Percentiles rank a stretch among this genome's conserved stretches.
Evolutionary conservation across 2,888 invertebrate species (phyloP).

Genomic region (Steromphala cineraria): DNA sequence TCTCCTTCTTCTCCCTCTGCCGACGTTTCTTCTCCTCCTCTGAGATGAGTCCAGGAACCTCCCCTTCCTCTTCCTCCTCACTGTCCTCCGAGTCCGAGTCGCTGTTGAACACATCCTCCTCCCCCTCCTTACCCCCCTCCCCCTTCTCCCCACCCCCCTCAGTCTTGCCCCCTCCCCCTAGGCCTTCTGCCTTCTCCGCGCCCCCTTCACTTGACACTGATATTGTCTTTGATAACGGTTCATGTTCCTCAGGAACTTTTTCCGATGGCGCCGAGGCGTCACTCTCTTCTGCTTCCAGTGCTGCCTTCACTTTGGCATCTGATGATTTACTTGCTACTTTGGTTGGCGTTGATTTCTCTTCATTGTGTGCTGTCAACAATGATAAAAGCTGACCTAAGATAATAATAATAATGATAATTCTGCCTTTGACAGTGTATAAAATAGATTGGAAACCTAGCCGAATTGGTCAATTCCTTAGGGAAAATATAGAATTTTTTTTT

Average conservation of each 20-base stretch:
- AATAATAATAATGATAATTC: too few relatives aligned
- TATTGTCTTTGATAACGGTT: not conserved
- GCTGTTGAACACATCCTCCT: conserved; percentile 59
- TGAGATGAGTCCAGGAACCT: conserved; percentile 52
- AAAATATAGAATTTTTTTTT: too few relatives aligned
- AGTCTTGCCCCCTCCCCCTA: conserved; percentile 24
- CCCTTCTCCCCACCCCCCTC: conserved; percentile 23
- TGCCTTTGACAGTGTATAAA: too few relatives aligned
- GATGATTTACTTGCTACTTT: not conserved
- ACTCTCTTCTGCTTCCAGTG: conserved; percentile 30
- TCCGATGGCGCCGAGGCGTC: not conserved
- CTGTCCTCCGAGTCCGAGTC: conserved; percentile 63
- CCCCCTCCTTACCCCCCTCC: conserved; percentile 30
- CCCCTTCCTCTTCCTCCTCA: conserved; percentile 79
- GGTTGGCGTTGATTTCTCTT: not conserved
- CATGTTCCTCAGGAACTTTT: not conserved
- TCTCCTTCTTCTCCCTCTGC: conserved; percentile 66
- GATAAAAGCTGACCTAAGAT: not conserved
- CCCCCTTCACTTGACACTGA: conserved; percentile 31
- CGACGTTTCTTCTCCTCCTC: conserved; percentile 66
- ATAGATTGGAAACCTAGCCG: too few relatives aligned
- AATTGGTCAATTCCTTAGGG: too few relatives aligned
- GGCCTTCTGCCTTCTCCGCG: conserved; percentile 32
- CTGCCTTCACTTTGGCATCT: conserved; percentile 23
- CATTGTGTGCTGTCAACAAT: not conserved